A percentile compares a stretch with the other conserved stretches of the same genome.
phyloP scores from a whole-genome alignment of 2,113 vertebrate species.

The Mirounga angustirostris region DNA sequence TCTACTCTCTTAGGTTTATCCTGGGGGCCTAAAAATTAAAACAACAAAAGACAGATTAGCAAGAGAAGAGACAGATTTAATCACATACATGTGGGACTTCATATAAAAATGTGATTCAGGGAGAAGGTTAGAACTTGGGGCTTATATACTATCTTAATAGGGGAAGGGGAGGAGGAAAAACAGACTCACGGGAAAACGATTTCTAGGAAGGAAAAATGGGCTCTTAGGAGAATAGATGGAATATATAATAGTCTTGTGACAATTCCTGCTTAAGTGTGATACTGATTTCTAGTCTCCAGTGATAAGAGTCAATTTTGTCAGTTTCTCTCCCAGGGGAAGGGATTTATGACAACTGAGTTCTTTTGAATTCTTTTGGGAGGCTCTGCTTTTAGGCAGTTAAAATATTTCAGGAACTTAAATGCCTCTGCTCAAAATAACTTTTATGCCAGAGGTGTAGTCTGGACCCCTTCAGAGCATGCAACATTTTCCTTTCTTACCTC shows the following conservation, averaged over 20 bases:
- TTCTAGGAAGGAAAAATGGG: neutral
- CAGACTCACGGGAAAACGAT: neutral
- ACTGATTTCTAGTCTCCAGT: neutral
- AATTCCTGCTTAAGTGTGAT: neutral
- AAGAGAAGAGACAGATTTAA: neutral
- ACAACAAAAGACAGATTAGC: neutral
- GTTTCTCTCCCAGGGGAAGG: neutral
- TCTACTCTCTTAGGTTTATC: neutral
- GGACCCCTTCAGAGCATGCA: neutral
- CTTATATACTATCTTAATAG: neutral
- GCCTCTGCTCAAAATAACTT: neutral
- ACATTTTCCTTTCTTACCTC: conserved; percentile 9
- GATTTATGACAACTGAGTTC: neutral
- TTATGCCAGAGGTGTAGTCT: neutral
- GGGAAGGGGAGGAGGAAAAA: neutral
- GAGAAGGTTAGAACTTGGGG: neutral
- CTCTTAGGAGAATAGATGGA: neutral
- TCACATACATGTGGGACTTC: neutral
- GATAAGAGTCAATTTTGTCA: neutral
- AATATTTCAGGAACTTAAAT: conserved; percentile 40
- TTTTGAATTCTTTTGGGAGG: neutral
- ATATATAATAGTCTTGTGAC: neutral
- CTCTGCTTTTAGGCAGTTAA: neutral
- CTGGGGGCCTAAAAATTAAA: neutral
- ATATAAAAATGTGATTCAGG: neutral